Base-by-base conservation (phyloP, 1,140 invertebrate genomes). In the Megalopta genalis region DNA sequence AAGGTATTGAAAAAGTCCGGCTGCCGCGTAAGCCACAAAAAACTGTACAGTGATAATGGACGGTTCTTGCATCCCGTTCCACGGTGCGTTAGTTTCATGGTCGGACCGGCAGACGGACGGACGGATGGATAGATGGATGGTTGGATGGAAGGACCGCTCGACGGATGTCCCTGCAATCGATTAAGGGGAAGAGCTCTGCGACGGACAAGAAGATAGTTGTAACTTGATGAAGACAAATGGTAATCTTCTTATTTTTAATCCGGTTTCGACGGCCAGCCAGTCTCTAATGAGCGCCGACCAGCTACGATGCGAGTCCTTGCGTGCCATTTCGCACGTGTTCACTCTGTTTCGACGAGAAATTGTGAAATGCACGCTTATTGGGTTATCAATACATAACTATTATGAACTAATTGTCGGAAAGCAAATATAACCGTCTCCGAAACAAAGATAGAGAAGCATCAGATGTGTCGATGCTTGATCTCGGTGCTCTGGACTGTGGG, bases 181-280 rank as follows among this genome's bases (percentile, higher is more conserved):
- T 82, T 79, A 85, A 77, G 73, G 49, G 80, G 63, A 76, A 63
- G 52, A 65, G 32, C 16, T 27, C 49, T 25, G 76, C 68, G 71
- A 75, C 52, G 70, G 70, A 71, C 80, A 60, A 68, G 63, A 62
- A 82, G 64, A 72, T 72, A 67, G 71, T 69, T 73, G 67, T 79
- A 82, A 85, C 54, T 67, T 75, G 83, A 85, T 75, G 83, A 84
- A 85, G 84, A 86, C 75, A 75, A 85, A 86, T 79, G 83, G 57
- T 86, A 78, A 86, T 75, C 67, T 77, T 59, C 63, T 75, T 85
- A 81, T 68, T 85, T 85, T 85, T 78, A 81, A 68, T 54, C 18
- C 59, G 16, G 60, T 6, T 42, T 39, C 49, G 18, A 32, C 39
- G 49, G 57, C 2, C 1, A 18, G 12, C 18, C 42, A 18, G 18